These are phyloP conservation scores for Tetragonula carbonaria DNA, from an alignment of 2,888 invertebrate species.

Conservation along the genomic window DNA sequence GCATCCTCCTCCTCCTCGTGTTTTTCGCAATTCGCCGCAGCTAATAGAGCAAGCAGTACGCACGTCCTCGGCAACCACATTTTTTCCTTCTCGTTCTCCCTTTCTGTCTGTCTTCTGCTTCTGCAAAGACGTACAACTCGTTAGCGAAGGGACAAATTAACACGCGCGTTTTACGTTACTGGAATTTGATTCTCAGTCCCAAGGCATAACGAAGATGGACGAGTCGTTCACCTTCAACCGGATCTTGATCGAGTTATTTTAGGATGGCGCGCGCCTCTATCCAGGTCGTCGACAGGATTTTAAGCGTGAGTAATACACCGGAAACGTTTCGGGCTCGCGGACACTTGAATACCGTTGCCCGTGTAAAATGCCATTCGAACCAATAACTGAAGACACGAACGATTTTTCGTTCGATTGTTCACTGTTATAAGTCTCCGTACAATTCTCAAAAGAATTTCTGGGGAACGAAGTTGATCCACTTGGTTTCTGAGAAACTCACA, in stretches of 20 bases:
- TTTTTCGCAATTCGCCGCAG: constrained; percentile 64
- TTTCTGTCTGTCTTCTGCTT: not conserved
- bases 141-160: not conserved
- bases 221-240: constrained; percentile 64
- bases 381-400: not conserved
- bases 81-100: constrained; percentile 24
- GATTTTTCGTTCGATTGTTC: not conserved
- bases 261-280: constrained; percentile 54
- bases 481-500: not conserved
- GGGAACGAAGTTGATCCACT: not conserved
- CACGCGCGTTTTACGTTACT: not conserved
- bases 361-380: not conserved
- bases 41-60: constrained; percentile 72
- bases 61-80: constrained; percentile 75
- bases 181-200: not conserved
- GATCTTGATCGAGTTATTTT: constrained; percentile 71
- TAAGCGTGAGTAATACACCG: constrained; percentile 72
- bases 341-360: constrained; percentile 78
- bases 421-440: not conserved
- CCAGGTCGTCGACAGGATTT: constrained; percentile 64
- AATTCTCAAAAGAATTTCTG: not conserved
- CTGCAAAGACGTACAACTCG: not conserved
- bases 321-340: constrained; percentile 80
- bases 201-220: not conserved
- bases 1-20: constrained; percentile 85